These are phyloP conservation scores for Pandion haliaetus DNA, from an alignment of 2,113 vertebrate species.

Conservation along the genomic window DNA sequence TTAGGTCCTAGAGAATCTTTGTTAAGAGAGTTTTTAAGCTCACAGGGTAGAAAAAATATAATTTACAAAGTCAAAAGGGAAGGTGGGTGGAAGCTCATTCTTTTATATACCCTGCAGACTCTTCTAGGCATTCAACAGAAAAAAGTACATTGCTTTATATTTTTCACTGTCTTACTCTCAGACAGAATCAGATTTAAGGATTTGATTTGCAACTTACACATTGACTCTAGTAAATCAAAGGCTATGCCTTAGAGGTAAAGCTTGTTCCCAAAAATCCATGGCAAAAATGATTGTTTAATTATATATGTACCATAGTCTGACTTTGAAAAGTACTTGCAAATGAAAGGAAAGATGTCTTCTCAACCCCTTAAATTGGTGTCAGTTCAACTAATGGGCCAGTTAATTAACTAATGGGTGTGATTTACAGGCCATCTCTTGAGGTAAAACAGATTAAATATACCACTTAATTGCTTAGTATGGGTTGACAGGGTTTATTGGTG, in stretches of 20 bases:
- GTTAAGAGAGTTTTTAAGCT: neutral
- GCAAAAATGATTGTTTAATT: neutral
- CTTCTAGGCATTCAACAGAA: neutral
- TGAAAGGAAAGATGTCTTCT: neutral
- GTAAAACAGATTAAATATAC: constrained; percentile 6
- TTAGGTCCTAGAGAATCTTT: neutral
- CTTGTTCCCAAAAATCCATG: neutral
- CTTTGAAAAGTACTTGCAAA: constrained; percentile 10
- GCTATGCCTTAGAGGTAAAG: neutral
- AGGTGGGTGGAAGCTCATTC: rapidly evolving
- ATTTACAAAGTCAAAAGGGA: neutral
- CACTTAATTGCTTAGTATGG: neutral
- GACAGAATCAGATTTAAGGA: neutral
- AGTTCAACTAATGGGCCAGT: constrained; percentile 3
- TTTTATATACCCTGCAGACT: neutral
- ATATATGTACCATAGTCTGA: neutral
- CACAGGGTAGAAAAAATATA: neutral
- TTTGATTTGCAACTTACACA: neutral
- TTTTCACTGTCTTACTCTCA: neutral
- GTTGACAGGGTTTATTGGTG: neutral
- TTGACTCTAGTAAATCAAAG: neutral
- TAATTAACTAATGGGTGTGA: constrained; percentile 31
- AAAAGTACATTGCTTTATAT: neutral
- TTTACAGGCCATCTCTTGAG: neutral
- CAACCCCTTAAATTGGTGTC: neutral